Evolutionary conservation across 2,888 invertebrate species (phyloP), one percentile per base, ranked within the genome.

Genomic region (Metellina segmentata): DNA sequence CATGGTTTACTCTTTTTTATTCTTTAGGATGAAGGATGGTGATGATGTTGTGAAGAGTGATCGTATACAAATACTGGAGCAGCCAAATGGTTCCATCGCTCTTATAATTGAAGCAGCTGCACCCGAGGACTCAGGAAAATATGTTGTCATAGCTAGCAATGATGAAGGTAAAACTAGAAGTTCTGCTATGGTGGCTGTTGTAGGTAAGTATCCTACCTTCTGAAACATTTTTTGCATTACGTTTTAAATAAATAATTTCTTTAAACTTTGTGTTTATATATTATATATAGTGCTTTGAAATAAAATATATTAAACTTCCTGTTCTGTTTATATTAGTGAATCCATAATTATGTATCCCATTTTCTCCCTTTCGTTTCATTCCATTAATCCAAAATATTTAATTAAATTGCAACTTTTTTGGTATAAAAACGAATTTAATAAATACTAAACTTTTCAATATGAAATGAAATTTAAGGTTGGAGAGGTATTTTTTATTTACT

Each of bases 41-140:
- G 92, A 93, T 13, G 89, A 93, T 6, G 88, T 87, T 7, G 70
- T 69, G 48, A 86, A 86, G n/a, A 81, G 53, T 72, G 89, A 90
- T 16, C 97, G 96, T 92, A 95, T 97, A 75, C 96, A 96, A 89
- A 93, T 94, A n/a, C 92, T 94, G 2, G 96, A 96, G 6, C 96
- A 96, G 93, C 97, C 97, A 0, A 98, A 98, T 95, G 97, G 98
- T 11, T 96, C 96, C 0, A 96, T 97, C 93, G 96, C 97, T 70
- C 95, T 98, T 49, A 94, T 97, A 16, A 90, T 93, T 13, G 93
- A 93, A 71, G 74, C 81, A 9, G 92, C 89, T 16, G 82, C 72
- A 1, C 90, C 81, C 0, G 85, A 91, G 34, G 93, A 93, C 78
- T 88, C 92, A 0, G 93, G 93, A 19, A 93, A 93, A 77, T 93